Evolutionary conservation across 2,888 invertebrate species (phyloP).

Genomic region (Bhutanitis thaidina): DNA sequence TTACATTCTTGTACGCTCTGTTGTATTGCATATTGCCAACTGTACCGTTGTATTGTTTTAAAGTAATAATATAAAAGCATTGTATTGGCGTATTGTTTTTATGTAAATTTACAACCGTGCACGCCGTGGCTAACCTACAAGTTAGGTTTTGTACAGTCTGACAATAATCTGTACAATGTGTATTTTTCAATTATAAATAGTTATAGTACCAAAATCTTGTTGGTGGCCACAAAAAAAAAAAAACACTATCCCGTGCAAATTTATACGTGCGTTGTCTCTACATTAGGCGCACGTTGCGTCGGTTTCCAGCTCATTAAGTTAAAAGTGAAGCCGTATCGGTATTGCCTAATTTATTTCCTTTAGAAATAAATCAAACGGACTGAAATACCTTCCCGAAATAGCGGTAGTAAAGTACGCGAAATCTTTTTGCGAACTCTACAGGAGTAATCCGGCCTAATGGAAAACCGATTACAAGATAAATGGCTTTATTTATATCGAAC

Average conservation of each 20-base stretch:
- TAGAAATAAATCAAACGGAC: constrained; percentile 5
- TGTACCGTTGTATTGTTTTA: too few relatives aligned
- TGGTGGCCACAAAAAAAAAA: too few relatives aligned
- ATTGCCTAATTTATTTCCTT: constrained; percentile 7
- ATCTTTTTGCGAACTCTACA: background rate
- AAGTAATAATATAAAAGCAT: too few relatives aligned
- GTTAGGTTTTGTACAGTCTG: too few relatives aligned
- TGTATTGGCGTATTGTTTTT: too few relatives aligned
- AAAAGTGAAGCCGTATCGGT: constrained; percentile 3
- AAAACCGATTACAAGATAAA: background rate
- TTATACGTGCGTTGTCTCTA: background rate
- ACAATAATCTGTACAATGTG: too few relatives aligned
- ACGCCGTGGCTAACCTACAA: too few relatives aligned
- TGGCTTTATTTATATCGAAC: background rate
- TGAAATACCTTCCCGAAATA: background rate
- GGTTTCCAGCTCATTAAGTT: constrained; percentile 11
- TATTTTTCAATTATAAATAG: too few relatives aligned
- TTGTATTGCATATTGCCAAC: too few relatives aligned
- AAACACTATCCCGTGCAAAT: background rate
- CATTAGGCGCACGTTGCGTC: background rate
- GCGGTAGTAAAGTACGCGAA: background rate
- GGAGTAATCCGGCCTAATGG: background rate
- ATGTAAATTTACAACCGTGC: too few relatives aligned
- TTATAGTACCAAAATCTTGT: too few relatives aligned
- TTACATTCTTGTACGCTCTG: too few relatives aligned